phyloP scores from a whole-genome alignment of 53 echinoderm and acorn worm species.

The Hippasteria phrygiana region DNA sequence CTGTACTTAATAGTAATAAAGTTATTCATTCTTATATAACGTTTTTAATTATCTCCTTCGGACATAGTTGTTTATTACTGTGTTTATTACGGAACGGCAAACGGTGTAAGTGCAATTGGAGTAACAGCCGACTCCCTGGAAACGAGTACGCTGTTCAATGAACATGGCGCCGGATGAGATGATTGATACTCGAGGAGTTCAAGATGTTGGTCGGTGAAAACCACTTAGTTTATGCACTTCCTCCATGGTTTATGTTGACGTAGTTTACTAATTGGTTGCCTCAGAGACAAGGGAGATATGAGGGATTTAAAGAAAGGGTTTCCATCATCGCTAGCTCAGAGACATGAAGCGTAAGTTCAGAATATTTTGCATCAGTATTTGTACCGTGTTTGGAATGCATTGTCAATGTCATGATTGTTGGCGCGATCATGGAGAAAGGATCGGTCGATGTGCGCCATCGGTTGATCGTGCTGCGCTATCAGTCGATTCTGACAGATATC shows the following conservation, averaged over 20 bases:
- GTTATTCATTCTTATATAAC: background rate
- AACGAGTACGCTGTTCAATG: slow-evolving; percentile 32
- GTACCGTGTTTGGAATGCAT: background rate
- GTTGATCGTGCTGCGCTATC: no score
- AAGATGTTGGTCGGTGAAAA: background rate
- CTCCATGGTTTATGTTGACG: background rate
- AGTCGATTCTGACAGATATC: no score
- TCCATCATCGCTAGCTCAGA: background rate
- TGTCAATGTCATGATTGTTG: no score
- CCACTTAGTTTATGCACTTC: no score
- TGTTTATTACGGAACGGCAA: background rate
- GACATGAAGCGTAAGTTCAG: slow-evolving; percentile 50
- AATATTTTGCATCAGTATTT: background rate
- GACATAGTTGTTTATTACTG: background rate
- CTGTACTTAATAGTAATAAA: background rate
- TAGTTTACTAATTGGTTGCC: background rate
- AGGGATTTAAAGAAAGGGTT: background rate
- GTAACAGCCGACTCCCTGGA: slow-evolving; percentile 53
- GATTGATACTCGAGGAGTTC: background rate
- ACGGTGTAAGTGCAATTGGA: background rate
- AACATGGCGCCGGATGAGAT: slow-evolving; percentile 27
- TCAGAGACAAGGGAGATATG: background rate
- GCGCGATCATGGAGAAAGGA: no score
- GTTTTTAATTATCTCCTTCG: background rate
- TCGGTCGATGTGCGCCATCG: no score